Base-by-base conservation (phyloP, 64 coral and sea anemone genomes). In the Montipora foliosa region DNA sequence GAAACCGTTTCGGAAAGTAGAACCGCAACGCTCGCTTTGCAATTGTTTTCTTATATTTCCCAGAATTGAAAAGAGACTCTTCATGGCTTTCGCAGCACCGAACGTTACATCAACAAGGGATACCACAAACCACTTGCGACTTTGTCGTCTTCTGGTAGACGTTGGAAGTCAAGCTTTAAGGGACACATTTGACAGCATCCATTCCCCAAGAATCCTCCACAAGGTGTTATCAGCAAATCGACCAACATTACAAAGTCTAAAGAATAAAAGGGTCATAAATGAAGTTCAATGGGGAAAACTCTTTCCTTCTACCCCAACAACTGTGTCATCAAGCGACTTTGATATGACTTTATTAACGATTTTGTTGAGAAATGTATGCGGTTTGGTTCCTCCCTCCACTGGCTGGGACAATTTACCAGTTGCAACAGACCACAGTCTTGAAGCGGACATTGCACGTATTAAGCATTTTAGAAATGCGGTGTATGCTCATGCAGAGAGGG, bases 391-490 rank as follows among this genome's bases (percentile, higher is more conserved):
- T 21, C 6, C 19, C 0, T 11, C 61, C 14, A 14, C 44, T 20
- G 79, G 89, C 19, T 91, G 89, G 89, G 62, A 91, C 51, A 20
- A 14, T 3, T 25, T 82, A 22, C 89, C 89, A 5, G 25, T 3
- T 16, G 19, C 16, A 29, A 83, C 17, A 9, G 89, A 91, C 69
- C 19, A 21, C 4, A 73, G 55, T 25, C 79, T 10, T n/a, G 89
- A 91, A 83, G 89, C 89, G 9, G 60, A 91, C 15, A 8, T 91
- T 5, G 62, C 46, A 0, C 77, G 89, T 44, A 24, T 91, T 8
- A 91, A 91, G 49, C 49, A 75, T 49, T 91, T 50, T 60, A 45
- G 89, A 19, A 91, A 91, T 13, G 5, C 37, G 5, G 37, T 91
- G 7, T 91, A 73, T 13, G 89, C 25, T 5, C 89, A 91, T 17